phyloP scores from a whole-genome alignment of 2,113 vertebrate species.

The Muscicapa adusta region DNA sequence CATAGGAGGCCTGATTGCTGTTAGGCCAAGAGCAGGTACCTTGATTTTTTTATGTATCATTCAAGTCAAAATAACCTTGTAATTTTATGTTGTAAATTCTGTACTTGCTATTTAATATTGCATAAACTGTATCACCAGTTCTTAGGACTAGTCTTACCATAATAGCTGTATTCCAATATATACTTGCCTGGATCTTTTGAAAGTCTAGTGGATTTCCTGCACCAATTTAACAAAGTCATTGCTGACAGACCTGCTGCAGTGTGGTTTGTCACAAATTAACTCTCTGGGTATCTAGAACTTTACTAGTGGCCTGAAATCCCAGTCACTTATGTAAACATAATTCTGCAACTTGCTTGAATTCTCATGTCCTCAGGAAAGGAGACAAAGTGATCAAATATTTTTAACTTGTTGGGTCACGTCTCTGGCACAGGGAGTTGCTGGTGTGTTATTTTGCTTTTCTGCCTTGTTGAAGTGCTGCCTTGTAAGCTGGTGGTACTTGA shows the following conservation, averaged over 20 bases:
- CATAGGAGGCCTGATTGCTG: neutral
- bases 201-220: neutral
- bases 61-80: neutral
- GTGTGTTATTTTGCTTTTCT: neutral
- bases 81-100: neutral
- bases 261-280: neutral
- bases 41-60: neutral
- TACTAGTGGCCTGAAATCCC: neutral
- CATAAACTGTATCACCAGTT: neutral
- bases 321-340: neutral
- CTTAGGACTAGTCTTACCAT: neutral
- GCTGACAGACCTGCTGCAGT: neutral
- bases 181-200: neutral
- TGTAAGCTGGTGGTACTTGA: neutral
- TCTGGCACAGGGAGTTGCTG: accelerated
- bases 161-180: neutral
- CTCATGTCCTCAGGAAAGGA: neutral
- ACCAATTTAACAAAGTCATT: neutral
- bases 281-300: neutral
- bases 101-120: neutral
- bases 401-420: accelerated
- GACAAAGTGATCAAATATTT: neutral
- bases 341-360: neutral
- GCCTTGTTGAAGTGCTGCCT: neutral
- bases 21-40: neutral